Base-by-base conservation (phyloP, 2,888 invertebrate genomes). In the Epiblema foenella region DNA sequence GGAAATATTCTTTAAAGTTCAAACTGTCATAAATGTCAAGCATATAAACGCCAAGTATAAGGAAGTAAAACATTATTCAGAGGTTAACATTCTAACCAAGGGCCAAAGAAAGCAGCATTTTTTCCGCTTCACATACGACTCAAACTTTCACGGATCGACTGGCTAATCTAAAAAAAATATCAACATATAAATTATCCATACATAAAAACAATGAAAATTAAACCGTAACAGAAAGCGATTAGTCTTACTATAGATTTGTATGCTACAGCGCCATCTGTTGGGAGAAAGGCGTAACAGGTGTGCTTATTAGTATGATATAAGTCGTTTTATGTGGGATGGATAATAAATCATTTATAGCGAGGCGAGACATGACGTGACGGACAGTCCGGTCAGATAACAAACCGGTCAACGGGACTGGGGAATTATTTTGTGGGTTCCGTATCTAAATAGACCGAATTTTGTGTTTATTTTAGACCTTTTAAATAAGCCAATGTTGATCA, bases 311-410 rank as follows among this genome's bases (percentile, higher is more conserved):
- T 37, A 18, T 64, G 39, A n/a, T 9, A 39, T 64, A 54, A n/a
- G 52, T 20, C 64, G 15, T 64, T 64, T 64, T 64, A 20, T 18
- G 3, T n/a, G 24, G 39, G 52, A 39, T 7, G 54, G 59, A 74
- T 81, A 81, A 89, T 91, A 88, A 90, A 90, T 91, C 89, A 90
- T 88, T 81, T 81, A 82, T 82, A 81, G 78, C 77, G 69, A 86
- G 81, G 82, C 87, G 81, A 86, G 88, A 89, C 87, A 81, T 87
- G 89, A 89, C 87, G 86, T 81, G 89, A 90, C 84, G 83, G 87
- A 86, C 83, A 80, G 78, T 67, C 71, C 60, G 67, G 62, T 56
- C 56, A 39, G 71, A 71, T 71, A 67, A 67, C 39, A 51, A 71
- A 71, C 67, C 57, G 71, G 67, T 67, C 67, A 71, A 51, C 54